Conservation (phyloP, 2,113 vertebrate species). For the Grammomys dolichurus region DNA sequence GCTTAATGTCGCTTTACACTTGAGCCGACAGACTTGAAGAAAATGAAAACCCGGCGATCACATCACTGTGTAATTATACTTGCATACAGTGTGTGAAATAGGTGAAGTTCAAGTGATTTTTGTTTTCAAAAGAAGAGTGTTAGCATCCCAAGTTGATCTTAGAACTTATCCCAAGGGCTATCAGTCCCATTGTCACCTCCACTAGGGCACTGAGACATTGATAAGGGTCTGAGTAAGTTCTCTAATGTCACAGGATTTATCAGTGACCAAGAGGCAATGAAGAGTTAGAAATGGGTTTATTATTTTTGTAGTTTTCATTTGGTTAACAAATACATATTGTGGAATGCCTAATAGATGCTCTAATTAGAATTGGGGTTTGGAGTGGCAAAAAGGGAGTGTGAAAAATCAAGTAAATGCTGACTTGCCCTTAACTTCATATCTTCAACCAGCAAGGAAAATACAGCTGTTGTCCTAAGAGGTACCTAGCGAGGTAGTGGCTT, state of each 20-base stretch:
- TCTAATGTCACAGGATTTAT: not conserved
- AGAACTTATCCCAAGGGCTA: not conserved
- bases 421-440: not conserved
- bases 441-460: not conserved
- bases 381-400: not conserved
- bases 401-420: not conserved
- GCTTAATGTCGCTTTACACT: not conserved
- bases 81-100: not conserved
- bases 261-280: conserved; percentile 22
- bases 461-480: not conserved
- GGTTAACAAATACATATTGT: conserved; percentile 29
- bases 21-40: not conserved
- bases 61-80: not conserved
- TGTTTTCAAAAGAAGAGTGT: conserved; percentile 31
- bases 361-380: not conserved
- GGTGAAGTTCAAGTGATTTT: not conserved
- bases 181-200: not conserved
- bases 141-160: not conserved
- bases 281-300: conserved; percentile 14
- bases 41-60: not conserved
- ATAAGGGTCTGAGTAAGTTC: conserved; percentile 22
- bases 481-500: not conserved
- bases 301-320: conserved; percentile 46
- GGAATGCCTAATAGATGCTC: not conserved
- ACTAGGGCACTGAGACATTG: not conserved